These are phyloP conservation scores for Odontamblyopus rebecca DNA, from an alignment of 2,797 vertebrate species.

Conservation along the genomic window DNA sequence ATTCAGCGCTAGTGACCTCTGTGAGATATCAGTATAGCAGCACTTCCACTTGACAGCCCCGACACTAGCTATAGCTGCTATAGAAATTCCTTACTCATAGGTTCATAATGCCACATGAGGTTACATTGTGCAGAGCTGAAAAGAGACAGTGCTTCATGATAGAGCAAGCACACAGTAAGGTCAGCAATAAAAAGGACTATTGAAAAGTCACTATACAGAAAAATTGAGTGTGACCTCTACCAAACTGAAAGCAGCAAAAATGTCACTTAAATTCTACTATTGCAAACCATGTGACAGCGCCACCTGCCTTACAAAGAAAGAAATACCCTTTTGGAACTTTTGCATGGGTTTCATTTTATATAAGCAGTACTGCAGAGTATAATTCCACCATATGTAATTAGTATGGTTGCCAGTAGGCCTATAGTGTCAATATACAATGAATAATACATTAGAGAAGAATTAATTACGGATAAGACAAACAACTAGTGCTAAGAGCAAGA, in stretches of 20 bases:
- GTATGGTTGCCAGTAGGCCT: not conserved
- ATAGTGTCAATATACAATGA: conserved; percentile 7
- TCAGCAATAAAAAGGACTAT: conserved; percentile 49
- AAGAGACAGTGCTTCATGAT: conserved; percentile 30
- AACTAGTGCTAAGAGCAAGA: not conserved
- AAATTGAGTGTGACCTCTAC: conserved; percentile 42
- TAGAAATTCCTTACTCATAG: conserved; percentile 34
- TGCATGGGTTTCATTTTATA: conserved; percentile 27
- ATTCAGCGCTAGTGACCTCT: conserved; percentile 66
- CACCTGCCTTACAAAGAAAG: conserved; percentile 20
- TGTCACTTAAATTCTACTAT: conserved; percentile 23
- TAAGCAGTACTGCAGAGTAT: conserved; percentile 14
- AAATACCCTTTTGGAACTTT: conserved; percentile 22
- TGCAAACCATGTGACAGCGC: conserved; percentile 23
- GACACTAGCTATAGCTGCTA: conserved; percentile 29
- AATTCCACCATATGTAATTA: not conserved
- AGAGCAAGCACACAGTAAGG: conserved; percentile 56
- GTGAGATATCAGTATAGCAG: conserved; percentile 54
- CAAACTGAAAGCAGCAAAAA: conserved; percentile 37
- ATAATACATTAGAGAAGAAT: not conserved
- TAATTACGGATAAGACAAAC: not conserved
- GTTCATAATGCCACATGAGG: conserved; percentile 34
- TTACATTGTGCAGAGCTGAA: conserved; percentile 53
- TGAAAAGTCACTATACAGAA: conserved; percentile 41
- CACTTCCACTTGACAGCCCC: conserved; percentile 37